phyloP scores from a whole-genome alignment of 2,113 vertebrate genomes.

The Pongo pygmaeus region DNA sequence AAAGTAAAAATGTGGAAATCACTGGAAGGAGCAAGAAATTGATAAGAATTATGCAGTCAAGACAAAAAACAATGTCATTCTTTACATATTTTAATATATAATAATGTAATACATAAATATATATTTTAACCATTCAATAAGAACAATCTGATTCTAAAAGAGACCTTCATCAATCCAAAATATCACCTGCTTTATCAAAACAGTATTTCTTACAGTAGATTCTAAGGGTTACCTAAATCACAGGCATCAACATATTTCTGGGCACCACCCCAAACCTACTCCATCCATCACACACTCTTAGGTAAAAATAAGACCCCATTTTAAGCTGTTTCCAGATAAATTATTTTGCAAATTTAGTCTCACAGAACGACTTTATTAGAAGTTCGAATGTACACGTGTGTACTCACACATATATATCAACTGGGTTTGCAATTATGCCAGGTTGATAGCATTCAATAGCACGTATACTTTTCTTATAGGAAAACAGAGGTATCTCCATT shows the following conservation, averaged over 20 bases:
- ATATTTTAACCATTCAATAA: background rate
- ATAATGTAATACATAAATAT: too few relatives aligned
- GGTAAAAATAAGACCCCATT: background rate
- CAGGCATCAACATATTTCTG: background rate
- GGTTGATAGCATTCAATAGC: background rate
- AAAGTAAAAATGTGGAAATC: background rate
- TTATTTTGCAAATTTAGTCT: background rate
- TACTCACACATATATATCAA: background rate
- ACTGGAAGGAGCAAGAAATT: background rate
- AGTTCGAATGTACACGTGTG: background rate
- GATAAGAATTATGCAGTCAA: background rate
- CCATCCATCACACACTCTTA: background rate
- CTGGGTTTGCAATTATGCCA: background rate
- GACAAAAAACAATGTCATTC: background rate
- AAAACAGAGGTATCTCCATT: background rate
- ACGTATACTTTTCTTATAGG: background rate
- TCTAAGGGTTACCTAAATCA: background rate
- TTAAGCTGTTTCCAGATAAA: background rate
- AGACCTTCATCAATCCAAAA: background rate
- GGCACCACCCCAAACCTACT: background rate
- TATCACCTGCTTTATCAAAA: background rate
- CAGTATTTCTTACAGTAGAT: background rate
- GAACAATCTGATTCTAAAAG: background rate
- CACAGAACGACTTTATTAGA: background rate
- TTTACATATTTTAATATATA: background rate